phyloP scores from a whole-genome alignment of 2,888 invertebrate species.

The Mythimna pallens region DNA sequence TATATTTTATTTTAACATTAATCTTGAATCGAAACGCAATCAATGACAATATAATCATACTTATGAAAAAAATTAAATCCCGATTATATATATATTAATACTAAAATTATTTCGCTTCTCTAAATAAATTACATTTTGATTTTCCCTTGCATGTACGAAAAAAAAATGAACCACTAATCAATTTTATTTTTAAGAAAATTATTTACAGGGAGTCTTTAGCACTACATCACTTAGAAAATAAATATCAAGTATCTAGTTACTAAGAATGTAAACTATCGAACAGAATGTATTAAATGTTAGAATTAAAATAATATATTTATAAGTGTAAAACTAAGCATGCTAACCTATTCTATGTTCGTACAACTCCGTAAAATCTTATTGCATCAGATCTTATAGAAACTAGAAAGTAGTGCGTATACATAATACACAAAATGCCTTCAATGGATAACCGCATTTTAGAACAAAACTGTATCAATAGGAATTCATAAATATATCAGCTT shows the following conservation, averaged over 20 bases:
- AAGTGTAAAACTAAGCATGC: constrained; percentile 54
- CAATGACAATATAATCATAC: constrained; percentile 79
- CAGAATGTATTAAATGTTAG: constrained; percentile 66
- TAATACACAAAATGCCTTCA: constrained; percentile 72
- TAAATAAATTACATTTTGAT: constrained; percentile 11
- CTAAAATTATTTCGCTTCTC: constrained; percentile 45
- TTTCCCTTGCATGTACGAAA: constrained; percentile 31
- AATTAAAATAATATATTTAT: constrained; percentile 45
- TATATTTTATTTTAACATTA: constrained; percentile 10
- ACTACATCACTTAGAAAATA: constrained; percentile 48
- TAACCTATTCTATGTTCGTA: constrained; percentile 48
- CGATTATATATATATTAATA: constrained; percentile 16
- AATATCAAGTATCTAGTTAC: constrained; percentile 38
- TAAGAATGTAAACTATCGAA: constrained; percentile 43
- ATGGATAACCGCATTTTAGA: constrained; percentile 70
- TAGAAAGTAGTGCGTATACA: constrained; percentile 70
- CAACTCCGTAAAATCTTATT: constrained; percentile 44
- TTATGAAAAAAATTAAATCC: constrained; percentile 67
- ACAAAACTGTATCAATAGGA: constrained; percentile 71
- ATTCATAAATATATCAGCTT: constrained; percentile 78
- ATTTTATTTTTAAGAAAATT: constrained; percentile 45
- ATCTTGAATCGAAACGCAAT: constrained; percentile 70
- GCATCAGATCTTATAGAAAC: constrained; percentile 61
- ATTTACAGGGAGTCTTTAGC: constrained; percentile 63
- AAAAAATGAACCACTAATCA: constrained; percentile 6